Percentiles rank a stretch among this genome's conserved stretches.
Evolutionary conservation across 2,888 invertebrate species (phyloP).

Genomic region (Lissocephala sabroskyi): DNA sequence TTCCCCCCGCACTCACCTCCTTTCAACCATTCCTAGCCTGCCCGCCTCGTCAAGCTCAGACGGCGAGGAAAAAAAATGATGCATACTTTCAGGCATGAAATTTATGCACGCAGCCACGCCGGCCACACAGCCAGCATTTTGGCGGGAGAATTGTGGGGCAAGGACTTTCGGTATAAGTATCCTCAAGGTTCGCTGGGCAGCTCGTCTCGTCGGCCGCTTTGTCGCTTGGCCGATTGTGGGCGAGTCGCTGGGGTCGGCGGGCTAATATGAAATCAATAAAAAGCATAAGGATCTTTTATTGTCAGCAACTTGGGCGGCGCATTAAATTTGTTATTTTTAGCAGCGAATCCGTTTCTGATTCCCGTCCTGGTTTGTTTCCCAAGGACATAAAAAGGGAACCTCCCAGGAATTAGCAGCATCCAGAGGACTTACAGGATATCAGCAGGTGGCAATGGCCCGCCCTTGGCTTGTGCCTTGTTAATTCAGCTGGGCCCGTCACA

Average conservation of each 20-base stretch:
- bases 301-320: slow-evolving; percentile 28
- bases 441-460: too few relatives aligned
- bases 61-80: slow-evolving; percentile 24
- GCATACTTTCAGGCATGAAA: slow-evolving; percentile 54
- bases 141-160: slow-evolving; percentile 1
- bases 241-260: slow-evolving; percentile 3
- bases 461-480: too few relatives aligned
- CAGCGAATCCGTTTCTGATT: too few relatives aligned
- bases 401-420: too few relatives aligned
- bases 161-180: too few relatives aligned
- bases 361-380: too few relatives aligned
- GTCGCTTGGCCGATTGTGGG: neutral
- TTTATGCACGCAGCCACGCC: slow-evolving; percentile 35
- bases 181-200: too few relatives aligned
- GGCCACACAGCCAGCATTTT: slow-evolving; percentile 16
- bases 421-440: too few relatives aligned
- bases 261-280: slow-evolving; percentile 60
- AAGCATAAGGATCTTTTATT: slow-evolving; percentile 42
- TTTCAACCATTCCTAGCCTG: neutral
- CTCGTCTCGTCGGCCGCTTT: too few relatives aligned
- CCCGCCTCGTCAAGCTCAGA: slow-evolving; percentile 11
- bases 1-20: too few relatives aligned
- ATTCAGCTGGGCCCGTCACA: too few relatives aligned
- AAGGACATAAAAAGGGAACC: too few relatives aligned
- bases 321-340: slow-evolving; percentile 16